Conservation (phyloP, 2,797 vertebrate species). For the Onychomys arenicola region DNA sequence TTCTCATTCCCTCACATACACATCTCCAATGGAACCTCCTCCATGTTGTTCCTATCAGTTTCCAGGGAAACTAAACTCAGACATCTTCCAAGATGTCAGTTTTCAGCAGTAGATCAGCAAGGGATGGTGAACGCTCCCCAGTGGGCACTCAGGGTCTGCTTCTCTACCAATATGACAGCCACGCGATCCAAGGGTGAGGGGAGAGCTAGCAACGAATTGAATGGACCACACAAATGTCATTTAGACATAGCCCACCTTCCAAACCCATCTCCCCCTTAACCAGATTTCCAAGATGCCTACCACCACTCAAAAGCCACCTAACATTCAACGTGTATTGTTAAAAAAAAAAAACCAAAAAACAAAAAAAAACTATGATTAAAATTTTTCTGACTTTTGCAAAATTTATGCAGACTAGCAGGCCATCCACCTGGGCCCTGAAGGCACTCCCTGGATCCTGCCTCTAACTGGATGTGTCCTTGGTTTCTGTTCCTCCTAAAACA, state of each 20-base stretch:
- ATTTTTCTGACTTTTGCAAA: slow-evolving; percentile 29
- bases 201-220: background rate
- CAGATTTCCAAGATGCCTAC: slow-evolving; percentile 19
- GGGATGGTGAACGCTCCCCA: background rate
- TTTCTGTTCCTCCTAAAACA: background rate
- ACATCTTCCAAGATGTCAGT: background rate
- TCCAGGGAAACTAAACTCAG: background rate
- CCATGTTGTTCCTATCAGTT: background rate
- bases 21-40: background rate
- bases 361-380: background rate
- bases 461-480: background rate
- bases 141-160: background rate
- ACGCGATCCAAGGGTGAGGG: background rate
- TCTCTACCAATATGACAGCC: background rate
- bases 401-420: background rate
- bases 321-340: background rate
- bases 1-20: background rate
- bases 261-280: background rate
- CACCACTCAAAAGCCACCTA: background rate
- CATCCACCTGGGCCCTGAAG: background rate
- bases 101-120: background rate
- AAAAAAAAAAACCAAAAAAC: too few relatives aligned
- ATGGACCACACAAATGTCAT: background rate
- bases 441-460: background rate
- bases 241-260: background rate